Percentiles rank a stretch among this genome's conserved stretches.
These are phyloP conservation scores for Adelosebastes latens DNA, from an alignment of 2,797 vertebrate genomes.

Conservation along the genomic window DNA sequence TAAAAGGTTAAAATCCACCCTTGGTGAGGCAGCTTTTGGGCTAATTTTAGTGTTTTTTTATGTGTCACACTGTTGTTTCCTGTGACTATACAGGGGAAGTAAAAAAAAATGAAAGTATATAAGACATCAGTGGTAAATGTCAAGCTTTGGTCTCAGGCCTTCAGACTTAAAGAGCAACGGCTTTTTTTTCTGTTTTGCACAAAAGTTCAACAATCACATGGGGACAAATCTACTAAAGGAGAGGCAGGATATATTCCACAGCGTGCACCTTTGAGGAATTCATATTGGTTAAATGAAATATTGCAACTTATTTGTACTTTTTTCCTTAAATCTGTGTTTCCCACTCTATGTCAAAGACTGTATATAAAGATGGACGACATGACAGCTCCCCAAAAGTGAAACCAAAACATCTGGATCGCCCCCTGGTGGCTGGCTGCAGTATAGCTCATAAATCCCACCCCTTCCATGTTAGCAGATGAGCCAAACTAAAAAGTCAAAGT, in stretches of 20 bases:
- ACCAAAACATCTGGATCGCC: too few species aligned
- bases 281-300: neutral
- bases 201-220: conserved; percentile 41
- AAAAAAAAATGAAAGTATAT: conserved; percentile 17
- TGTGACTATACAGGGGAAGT: conserved; percentile 1
- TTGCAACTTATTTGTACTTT: neutral
- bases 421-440: too few species aligned
- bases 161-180: conserved; percentile 25
- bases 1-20: conserved; percentile 20
- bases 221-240: conserved; percentile 4
- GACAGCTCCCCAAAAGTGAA: too few species aligned
- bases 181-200: conserved; percentile 2
- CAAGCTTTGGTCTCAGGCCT: conserved; percentile 24
- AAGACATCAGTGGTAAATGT: conserved; percentile 40
- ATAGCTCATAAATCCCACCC: too few species aligned
- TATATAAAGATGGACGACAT: too few species aligned
- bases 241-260: neutral
- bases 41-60: neutral
- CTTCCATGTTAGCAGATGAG: too few species aligned
- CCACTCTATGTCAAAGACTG: neutral
- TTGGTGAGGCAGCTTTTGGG: neutral
- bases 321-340: neutral
- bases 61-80: conserved; percentile 8
- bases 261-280: neutral
- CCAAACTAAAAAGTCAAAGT: too few species aligned